Evolutionary conservation across 2,888 invertebrate species (phyloP), one percentile per base, ranked within the genome.

Genomic region (Ennomos fuscantarius): DNA sequence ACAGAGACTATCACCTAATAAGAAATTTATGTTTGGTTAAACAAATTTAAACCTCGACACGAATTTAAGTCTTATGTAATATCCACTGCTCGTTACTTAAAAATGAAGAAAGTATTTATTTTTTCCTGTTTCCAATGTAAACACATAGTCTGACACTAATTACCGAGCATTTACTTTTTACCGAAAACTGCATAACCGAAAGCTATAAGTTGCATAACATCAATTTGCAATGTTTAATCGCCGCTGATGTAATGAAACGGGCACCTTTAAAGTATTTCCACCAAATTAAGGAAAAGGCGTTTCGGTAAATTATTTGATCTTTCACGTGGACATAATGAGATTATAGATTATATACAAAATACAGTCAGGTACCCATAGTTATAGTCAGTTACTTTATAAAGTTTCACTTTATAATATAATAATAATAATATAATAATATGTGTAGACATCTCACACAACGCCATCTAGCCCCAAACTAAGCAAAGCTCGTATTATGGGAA

Each of bases 151-250:
- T 34, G 39, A 34, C 46, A 47, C 33, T 42, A 49, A 48, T 36
- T 32, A 8, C 8, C 45, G 35, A 35, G 33, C 42, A 45, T 33
- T 46, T 33, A 34, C 42, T 42, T 50, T 54, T 41, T 40, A 31
- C 40, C 42, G 43, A 57, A 54, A 56, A 53, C 43, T 56, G 44
- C 47, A 53, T 59, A 61, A 58, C 58, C 34, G 65, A 62, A 65
- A 63, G 62, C 60, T 36, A 51, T 39, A 41, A 41, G 44, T 69
- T 69, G 53, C 61, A 50, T 60, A 69, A 69, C 45, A 52, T 39
- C 50, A 57, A 63, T 63, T 58, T 55, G 39, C 57, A 62, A 62
- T 53, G 63, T 60, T 62, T 56, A 62, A 61, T 60, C 50, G 51
- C 53, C 62, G 41, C 53, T 68, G 64, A 64, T 56, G 66, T 64